Conservation (phyloP, 2,797 vertebrate species). For the Cryptoprocta ferox region DNA sequence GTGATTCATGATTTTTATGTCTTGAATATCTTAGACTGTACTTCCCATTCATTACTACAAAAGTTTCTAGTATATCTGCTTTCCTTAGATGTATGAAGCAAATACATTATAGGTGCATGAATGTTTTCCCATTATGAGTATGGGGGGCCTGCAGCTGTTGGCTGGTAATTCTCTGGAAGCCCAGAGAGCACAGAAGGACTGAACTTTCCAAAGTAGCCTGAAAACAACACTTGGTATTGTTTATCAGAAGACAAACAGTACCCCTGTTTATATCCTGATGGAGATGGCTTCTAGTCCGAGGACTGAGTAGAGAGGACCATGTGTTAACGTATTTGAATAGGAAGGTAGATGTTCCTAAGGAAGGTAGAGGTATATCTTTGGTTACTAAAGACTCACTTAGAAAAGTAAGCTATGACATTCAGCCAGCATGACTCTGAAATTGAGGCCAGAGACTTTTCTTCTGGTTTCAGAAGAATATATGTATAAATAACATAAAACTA, state of each 20-base stretch:
- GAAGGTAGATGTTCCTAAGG: background rate
- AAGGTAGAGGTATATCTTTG: background rate
- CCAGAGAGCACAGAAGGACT: background rate
- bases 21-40: conserved; percentile 9
- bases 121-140: background rate
- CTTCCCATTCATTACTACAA: background rate
- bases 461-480: background rate
- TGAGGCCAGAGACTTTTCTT: background rate
- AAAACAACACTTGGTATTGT: background rate
- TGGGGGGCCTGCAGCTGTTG: background rate
- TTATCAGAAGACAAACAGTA: no score
- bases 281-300: background rate
- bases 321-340: background rate
- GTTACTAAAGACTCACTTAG: background rate
- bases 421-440: background rate
- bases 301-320: background rate
- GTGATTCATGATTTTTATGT: background rate
- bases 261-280: background rate
- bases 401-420: background rate
- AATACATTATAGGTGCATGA: background rate
- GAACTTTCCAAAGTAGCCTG: background rate
- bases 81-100: background rate
- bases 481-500: background rate
- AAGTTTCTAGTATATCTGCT: background rate
- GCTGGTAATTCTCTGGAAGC: background rate